Evolutionary conservation across 2,797 vertebrate species (phyloP).

Genomic region (Coreius guichenoti): DNA sequence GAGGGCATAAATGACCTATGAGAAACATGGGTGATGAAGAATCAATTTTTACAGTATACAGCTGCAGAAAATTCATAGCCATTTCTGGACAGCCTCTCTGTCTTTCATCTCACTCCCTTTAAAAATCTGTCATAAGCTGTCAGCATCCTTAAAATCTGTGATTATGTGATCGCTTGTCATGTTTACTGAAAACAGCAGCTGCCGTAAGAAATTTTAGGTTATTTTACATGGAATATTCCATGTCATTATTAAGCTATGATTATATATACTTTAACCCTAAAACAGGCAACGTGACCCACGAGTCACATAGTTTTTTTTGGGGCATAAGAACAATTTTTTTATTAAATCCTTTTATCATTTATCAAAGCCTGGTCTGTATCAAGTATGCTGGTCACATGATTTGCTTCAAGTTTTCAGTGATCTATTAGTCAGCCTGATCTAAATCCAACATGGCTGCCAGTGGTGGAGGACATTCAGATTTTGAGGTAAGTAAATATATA

Average conservation of each 20-base stretch:
- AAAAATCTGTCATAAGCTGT: not conserved
- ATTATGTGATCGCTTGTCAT: not conserved
- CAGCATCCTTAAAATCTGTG: not conserved
- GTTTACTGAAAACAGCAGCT: slow-evolving; percentile 11
- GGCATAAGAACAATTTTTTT: too few relatives aligned
- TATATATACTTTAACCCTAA: too few relatives aligned
- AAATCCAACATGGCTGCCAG: too few relatives aligned
- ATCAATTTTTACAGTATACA: not conserved
- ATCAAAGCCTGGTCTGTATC: too few relatives aligned
- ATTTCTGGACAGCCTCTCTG: not conserved
- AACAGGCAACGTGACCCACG: too few relatives aligned
- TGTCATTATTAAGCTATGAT: not conserved
- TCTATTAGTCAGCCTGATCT: too few relatives aligned
- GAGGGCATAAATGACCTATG: slow-evolving; percentile 97
- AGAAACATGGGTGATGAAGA: slow-evolving; percentile 48
- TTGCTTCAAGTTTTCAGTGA: too few relatives aligned
- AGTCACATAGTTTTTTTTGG: too few relatives aligned
- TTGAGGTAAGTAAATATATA: too few relatives aligned
- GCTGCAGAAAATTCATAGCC: not conserved
- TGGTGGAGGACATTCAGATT: too few relatives aligned
- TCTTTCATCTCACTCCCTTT: not conserved
- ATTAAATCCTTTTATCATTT: too few relatives aligned
- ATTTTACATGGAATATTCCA: not conserved
- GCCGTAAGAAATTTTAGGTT: not conserved
- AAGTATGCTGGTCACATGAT: too few relatives aligned